Evolutionary conservation across 2,113 vertebrate species (phyloP).

Genomic region (Dipodomys spectabilis): DNA sequence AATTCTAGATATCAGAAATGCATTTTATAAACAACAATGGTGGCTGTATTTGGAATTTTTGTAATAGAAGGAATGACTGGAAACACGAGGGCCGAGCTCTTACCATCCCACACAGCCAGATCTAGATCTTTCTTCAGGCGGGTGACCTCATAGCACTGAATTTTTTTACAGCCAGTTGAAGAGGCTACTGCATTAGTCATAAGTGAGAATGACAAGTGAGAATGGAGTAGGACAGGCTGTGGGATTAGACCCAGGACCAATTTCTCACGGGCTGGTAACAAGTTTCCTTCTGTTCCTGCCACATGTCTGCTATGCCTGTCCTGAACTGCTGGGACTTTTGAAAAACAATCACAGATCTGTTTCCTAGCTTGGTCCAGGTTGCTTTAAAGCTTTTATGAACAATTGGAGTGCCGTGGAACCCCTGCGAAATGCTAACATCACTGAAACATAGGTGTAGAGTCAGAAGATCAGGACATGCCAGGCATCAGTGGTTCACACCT

Average conservation of each 20-base stretch:
- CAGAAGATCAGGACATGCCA: background rate
- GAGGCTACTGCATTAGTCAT: constrained; percentile 51
- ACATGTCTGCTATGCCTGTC: background rate
- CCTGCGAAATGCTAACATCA: background rate
- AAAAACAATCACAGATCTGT: background rate
- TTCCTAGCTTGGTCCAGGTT: background rate
- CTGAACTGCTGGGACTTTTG: background rate
- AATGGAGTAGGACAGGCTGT: constrained; percentile 60
- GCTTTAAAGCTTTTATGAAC: background rate
- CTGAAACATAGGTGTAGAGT: background rate
- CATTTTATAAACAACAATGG: background rate
- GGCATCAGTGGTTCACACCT: too few relatives aligned
- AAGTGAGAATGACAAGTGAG: constrained; percentile 43
- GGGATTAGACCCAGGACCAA: background rate
- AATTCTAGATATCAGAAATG: background rate
- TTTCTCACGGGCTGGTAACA: constrained; percentile 81
- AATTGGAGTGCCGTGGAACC: background rate
- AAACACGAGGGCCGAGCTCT: background rate
- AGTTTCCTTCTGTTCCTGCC: background rate
- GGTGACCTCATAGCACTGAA: constrained; percentile 36
- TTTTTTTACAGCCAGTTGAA: background rate
- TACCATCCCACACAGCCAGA: background rate
- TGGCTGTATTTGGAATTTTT: background rate
- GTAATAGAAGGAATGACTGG: background rate
- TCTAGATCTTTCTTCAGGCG: background rate